Base-by-base conservation (phyloP, 2,113 vertebrate species). In the Heterocephalus glaber region DNA sequence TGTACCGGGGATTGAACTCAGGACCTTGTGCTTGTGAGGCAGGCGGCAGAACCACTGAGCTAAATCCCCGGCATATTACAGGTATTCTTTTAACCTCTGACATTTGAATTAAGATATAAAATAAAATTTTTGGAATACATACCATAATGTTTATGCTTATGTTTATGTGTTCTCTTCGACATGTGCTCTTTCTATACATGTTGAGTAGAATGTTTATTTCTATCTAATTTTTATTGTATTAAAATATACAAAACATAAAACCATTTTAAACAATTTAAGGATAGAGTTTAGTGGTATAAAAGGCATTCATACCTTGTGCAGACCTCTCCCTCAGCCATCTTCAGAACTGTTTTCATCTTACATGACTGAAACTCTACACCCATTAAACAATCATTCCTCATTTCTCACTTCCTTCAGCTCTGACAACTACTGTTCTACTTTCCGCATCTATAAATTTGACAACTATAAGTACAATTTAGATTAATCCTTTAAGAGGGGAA, bases 91-190 rank as follows among this genome's bases (percentile, higher is more conserved):
- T 84, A 66, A 33, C 12, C 11, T 84, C 83, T 94, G 33, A 92
- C 13, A 49, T 70, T 66, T 89, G 22, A 96, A 81, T 66, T 79
- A 76, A 90, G 58, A 63, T 54, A 65, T 52, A 49, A 93, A 70
- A n/a, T 58, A 13, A 52, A 35, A 49, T 30, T 38, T 72, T 92
- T 74, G 22, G 61, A 44, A 0, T 61, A 72, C 9, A 49, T 19
- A 90, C 12, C 58, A 1, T 28, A 84, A 28, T 49, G 16, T 82
- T 89, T 77, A 77, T 52, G 24, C 49, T 38, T 38, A 72, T 44
- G 1, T 33, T 74, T 61, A 76, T 76, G 4, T 56, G 86, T 54
- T 41, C 38, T 81, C 35, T n/a, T 33, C 49, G 89, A 16, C 8
- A 74, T 63, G 22, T 17, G 28, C 12, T 91, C 26, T 74, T 84